Percentiles rank a stretch among this genome's conserved stretches.
phyloP scores from a whole-genome alignment of 2,113 vertebrate species.

The Nyctereutes procyonoides region DNA sequence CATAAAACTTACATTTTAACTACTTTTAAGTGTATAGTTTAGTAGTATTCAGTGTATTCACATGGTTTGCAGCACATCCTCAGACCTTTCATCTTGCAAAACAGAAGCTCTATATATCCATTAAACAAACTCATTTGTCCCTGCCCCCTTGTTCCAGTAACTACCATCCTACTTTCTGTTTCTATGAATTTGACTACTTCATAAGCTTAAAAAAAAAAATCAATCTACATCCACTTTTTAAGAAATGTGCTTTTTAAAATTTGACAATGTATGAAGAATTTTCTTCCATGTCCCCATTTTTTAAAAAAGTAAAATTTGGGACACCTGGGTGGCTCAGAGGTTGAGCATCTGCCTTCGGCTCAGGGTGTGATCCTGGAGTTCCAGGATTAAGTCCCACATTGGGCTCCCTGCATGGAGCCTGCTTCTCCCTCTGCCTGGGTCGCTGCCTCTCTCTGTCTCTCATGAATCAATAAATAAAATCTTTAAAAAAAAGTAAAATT shows the following conservation, averaged over 20 bases:
- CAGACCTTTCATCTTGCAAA: not conserved
- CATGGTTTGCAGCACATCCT: not conserved
- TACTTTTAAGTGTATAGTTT: not conserved
- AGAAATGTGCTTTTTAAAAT: not conserved
- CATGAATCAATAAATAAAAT: no score
- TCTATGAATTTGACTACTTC: constrained; percentile 8
- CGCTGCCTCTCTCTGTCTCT: no score
- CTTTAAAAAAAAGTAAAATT: not conserved
- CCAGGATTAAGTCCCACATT: no score
- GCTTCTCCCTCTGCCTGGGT: no score
- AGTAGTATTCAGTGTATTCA: not conserved
- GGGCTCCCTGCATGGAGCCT: no score
- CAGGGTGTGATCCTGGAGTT: no score
- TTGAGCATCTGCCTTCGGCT: no score
- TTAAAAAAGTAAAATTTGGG: not conserved
- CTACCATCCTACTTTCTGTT: not conserved
- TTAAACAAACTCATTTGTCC: not conserved
- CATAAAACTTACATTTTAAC: not conserved
- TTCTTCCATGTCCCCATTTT: not conserved
- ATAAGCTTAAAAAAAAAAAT: not conserved
- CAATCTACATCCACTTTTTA: not conserved
- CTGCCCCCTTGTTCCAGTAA: not conserved
- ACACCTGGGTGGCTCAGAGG: no score
- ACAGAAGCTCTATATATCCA: not conserved
- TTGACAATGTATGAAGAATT: not conserved